Evolutionary conservation across 2,888 invertebrate species (phyloP), one percentile per base, ranked within the genome.

Genomic region (Limnephilus marmoratus): DNA sequence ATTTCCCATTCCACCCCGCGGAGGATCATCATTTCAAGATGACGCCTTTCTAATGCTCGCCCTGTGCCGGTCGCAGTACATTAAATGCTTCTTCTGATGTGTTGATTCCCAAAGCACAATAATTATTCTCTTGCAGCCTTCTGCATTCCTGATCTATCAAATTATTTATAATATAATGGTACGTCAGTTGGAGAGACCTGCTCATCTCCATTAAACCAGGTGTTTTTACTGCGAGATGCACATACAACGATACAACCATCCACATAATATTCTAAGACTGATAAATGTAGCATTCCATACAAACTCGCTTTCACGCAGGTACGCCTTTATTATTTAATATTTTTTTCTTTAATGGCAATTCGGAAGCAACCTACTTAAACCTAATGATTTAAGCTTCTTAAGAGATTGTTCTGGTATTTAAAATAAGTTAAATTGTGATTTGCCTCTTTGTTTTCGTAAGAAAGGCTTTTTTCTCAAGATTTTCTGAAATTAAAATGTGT

Each of bases 61-160:
- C 68, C 24, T 18, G 68, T 68, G 68, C 68, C 9, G 9, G 68
- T 9, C 7, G 7, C 68, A n/a, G 53, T 7, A 24, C 68, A 86
- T n/a, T 92, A 90, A 92, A 90, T 90, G 45, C 87, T 88, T 90
- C 49, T 90, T n/a, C 24, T 88, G 87, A 87, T 83, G 90, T 90
- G 88, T 87, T 49, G 90, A 91, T 80, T 91, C 37, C 80, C 83
- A 80, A 88, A 87, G 86, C 80, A 86, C 68, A 68, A 68, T 68
- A 68, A 68, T 68, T 68, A 68, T 24, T 68, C 24, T 68, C 24
- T 24, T 68, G 24, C 9, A 68, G 68, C 83, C 85, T 83, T 45
- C 90, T 34, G 41, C 92, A 92, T 90, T 90, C 92, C 82, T 92
- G 45, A 82, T 85, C 53, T 90, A 92, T 90, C 90, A 90, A 92